A percentile compares a stretch with the other conserved stretches of the same genome.
phyloP scores from a whole-genome alignment of 2,797 vertebrate species.

The Merluccius polli region DNA sequence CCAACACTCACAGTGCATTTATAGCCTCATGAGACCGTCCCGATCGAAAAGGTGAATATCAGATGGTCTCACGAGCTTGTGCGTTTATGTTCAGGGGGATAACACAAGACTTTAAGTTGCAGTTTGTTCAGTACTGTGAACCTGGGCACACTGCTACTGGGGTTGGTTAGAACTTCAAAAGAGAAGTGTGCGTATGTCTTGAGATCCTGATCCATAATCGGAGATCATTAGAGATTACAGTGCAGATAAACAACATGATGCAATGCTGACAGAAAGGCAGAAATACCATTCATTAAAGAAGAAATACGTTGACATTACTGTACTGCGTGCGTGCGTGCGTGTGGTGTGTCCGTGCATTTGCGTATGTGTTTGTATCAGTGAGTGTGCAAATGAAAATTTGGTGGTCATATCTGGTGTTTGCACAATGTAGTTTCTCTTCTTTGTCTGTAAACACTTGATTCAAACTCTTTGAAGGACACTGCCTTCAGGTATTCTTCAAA shows the following conservation, averaged over 20 bases:
- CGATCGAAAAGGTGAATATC: too few species aligned
- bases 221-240: background rate
- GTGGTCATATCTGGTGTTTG: conserved; percentile 49
- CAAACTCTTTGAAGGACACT: conserved; percentile 65
- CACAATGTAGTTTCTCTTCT: conserved; percentile 36
- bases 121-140: background rate
- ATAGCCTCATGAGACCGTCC: background rate
- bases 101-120: background rate
- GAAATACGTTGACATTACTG: background rate
- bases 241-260: background rate
- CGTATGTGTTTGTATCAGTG: background rate
- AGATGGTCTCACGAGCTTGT: too few species aligned
- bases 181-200: background rate
- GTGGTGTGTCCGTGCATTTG: conserved; percentile 6
- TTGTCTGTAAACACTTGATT: conserved; percentile 55
- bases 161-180: background rate
- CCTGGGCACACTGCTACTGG: background rate
- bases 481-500: conserved; percentile 67
- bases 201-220: background rate
- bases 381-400: conserved; percentile 8
- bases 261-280: background rate
- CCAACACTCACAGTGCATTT: background rate
- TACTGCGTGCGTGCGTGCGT: conserved; percentile 9
- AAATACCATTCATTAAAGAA: background rate
- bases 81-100: background rate